Percentiles rank a stretch among this genome's conserved stretches.
Conservation (phyloP, 2,888 invertebrate genomes). For the Tortricodes alternella region DNA sequence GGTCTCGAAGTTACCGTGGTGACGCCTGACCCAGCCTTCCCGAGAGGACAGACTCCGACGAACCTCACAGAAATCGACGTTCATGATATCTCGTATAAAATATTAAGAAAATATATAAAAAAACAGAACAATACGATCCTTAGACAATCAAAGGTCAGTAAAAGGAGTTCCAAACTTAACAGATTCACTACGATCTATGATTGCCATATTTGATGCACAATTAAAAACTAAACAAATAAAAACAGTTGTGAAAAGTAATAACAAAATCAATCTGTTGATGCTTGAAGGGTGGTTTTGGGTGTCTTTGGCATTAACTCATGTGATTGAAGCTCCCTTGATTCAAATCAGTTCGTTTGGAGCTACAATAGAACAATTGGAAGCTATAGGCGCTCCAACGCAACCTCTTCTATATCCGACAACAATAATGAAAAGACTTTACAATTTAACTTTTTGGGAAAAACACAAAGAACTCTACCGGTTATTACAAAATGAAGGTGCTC, state of each 20-base stretch:
- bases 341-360: slow-evolving; percentile 47
- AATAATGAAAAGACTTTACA: slow-evolving; percentile 39
- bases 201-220: slow-evolving; percentile 38
- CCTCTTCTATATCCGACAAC: slow-evolving; percentile 36
- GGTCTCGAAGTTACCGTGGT: slow-evolving; percentile 47
- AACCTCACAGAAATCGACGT: slow-evolving; percentile 54
- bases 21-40: slow-evolving; percentile 45
- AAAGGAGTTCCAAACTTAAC: no score
- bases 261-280: slow-evolving; percentile 47
- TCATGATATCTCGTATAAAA: slow-evolving; percentile 46
- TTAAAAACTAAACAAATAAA: slow-evolving; percentile 38
- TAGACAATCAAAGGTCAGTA: no score
- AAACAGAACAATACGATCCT: no score
- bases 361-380: not conserved
- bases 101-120: slow-evolving; percentile 28
- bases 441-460: slow-evolving; percentile 48
- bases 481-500: no score
- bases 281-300: slow-evolving; percentile 41
- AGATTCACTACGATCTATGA: no score
- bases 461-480: slow-evolving; percentile 36
- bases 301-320: slow-evolving; percentile 39
- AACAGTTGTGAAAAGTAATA: slow-evolving; percentile 37
- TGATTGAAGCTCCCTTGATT: slow-evolving; percentile 48
- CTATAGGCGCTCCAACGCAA: slow-evolving; percentile 41
- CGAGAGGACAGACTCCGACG: slow-evolving; percentile 38